Percentiles rank a stretch among this genome's conserved stretches.
phyloP scores from a whole-genome alignment of 2,113 vertebrate genomes.

The Corynorhinus townsendii region DNA sequence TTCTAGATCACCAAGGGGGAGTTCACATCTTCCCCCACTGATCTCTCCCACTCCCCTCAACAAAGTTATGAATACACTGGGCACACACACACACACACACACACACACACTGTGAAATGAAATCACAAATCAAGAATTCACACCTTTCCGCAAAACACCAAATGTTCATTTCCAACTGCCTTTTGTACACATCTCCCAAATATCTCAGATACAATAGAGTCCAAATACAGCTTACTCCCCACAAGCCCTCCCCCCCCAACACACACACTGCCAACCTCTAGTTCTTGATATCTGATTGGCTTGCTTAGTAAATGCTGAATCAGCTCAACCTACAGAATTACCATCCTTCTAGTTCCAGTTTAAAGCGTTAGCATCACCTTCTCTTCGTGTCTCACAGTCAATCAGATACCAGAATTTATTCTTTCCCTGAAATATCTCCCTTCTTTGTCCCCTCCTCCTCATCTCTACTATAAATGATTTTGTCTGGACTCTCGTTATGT shows the following conservation, averaged over 20 bases:
- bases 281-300: neutral
- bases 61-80: neutral
- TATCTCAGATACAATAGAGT: neutral
- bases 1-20: neutral
- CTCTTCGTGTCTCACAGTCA: neutral
- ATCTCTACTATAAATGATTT: neutral
- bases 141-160: neutral
- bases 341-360: neutral
- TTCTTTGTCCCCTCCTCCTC: neutral
- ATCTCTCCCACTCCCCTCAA: neutral
- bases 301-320: neutral
- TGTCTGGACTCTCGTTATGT: neutral
- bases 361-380: neutral
- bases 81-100: neutral
- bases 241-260: no score
- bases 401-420: neutral
- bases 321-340: constrained; percentile 2
- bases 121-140: neutral
- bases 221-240: neutral
- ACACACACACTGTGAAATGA: neutral
- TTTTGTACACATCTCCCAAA: neutral
- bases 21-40: neutral
- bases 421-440: neutral
- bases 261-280: neutral
- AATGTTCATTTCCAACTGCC: neutral